Percentiles rank a stretch among this genome's conserved stretches.
Conservation (phyloP, 2,797 vertebrate species). For the Cynodonichthys magdalenae region DNA sequence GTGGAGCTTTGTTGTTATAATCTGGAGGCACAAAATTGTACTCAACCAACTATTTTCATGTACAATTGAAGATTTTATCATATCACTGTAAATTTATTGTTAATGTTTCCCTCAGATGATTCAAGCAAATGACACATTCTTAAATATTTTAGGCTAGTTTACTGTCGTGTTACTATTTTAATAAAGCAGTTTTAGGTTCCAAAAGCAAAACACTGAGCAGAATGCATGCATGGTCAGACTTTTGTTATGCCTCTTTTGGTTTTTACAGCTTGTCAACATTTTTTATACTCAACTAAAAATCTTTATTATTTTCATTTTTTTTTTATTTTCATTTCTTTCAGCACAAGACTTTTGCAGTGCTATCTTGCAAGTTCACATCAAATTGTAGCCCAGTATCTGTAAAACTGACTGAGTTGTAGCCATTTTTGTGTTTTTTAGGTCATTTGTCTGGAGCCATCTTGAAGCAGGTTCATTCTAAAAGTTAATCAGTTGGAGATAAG, state of each 20-base stretch:
- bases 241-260: neutral
- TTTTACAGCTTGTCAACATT: neutral
- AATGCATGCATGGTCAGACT: neutral
- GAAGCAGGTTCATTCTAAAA: too few species aligned
- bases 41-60: neutral
- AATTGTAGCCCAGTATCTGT: too few species aligned
- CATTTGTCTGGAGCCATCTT: too few species aligned
- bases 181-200: neutral
- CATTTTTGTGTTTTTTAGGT: too few species aligned
- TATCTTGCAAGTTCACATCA: neutral
- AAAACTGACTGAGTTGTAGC: too few species aligned
- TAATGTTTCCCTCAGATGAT: neutral
- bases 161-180: neutral
- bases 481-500: too few species aligned
- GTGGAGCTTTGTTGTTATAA: slow-evolving; percentile 24
- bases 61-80: neutral
- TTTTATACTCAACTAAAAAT: neutral
- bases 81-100: too few species aligned
- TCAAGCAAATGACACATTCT: neutral
- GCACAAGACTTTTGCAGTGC: neutral
- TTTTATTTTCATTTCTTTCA: too few species aligned
- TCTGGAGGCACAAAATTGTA: slow-evolving; percentile 3
- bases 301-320: neutral
- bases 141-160: neutral
- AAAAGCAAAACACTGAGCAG: neutral